Evolutionary conservation across 2,888 invertebrate species (phyloP), one percentile per base, ranked within the genome.

Genomic region (Eumerus sabulonum): DNA sequence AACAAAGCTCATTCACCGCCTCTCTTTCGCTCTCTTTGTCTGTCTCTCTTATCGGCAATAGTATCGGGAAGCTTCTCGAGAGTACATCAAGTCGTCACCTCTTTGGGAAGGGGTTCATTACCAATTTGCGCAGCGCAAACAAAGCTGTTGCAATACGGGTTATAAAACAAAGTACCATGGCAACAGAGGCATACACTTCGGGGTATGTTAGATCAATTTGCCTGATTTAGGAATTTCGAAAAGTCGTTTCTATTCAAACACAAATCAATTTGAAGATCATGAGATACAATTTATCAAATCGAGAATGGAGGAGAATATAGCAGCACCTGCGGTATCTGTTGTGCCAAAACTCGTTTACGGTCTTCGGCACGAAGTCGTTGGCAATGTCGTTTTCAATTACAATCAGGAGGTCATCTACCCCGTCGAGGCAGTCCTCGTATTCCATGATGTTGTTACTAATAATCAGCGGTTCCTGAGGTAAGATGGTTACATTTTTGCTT

Each of bases 371-470:
- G 86, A 88, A 82, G 87, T 92, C 73, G 90, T 91, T 83, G 93
- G 93, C 67, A 95, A 95, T 87, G 93, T 93, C 5, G 93, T 94
- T 85, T 95, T 92, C 84, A 89, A 94, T 64, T 90, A 92, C 16
- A 94, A 94, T 85, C 92, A 93, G 19, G 95, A 95, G 85, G 91
- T 96, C 42, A 90, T 95, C 54, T 96, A 96, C 87, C 94, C 95
- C 0, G 94, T 94, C 35, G 96, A 95, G 59, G 93, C 93, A 57
- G 93, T 94, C 0, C 89, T 96, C 54, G 92, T 93, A 0, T 90
- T 95, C 73, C 95, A 96, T 84, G 93, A 95, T 86, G 92, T 92
- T 86, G 90, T 91, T 7, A 91, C 92, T 83, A 92, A 93, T 85
- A 92, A 92, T 82, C 96, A 96, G 85, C 92, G 92, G 84, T 93